phyloP scores from a whole-genome alignment of 1,140 invertebrate species.

The Ips nitidus region DNA sequence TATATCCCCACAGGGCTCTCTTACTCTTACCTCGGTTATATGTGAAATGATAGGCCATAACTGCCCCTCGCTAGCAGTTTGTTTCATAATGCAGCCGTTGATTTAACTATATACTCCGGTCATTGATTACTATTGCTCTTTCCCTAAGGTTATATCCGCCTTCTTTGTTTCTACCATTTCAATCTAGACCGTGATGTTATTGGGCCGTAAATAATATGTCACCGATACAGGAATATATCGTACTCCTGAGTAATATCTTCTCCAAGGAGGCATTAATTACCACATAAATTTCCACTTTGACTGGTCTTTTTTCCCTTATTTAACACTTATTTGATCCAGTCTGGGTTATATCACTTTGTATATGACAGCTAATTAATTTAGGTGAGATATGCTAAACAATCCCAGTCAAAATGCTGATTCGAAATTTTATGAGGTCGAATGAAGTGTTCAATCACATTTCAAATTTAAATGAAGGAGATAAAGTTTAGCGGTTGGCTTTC shows the following conservation, averaged over 20 bases:
- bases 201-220: conserved; percentile 44
- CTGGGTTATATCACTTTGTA: background rate
- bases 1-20: conserved; percentile 46
- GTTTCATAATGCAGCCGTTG: conserved; percentile 49
- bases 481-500: conserved; percentile 26
- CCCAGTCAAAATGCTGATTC: too few species aligned
- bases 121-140: conserved; percentile 47
- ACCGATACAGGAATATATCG: conserved; percentile 44
- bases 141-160: conserved; percentile 32
- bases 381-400: too few species aligned
- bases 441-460: conserved; percentile 34
- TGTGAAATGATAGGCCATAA: conserved; percentile 51
- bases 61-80: conserved; percentile 47
- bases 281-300: conserved; percentile 40
- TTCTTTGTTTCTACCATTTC: conserved; percentile 44
- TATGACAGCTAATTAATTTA: too few species aligned
- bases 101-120: conserved; percentile 48
- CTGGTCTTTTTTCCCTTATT: conserved; percentile 19
- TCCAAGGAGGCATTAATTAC: conserved; percentile 43
- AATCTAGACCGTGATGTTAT: conserved; percentile 38
- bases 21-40: conserved; percentile 46
- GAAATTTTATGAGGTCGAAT: too few species aligned
- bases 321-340: conserved; percentile 28
- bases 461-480: conserved; percentile 39
- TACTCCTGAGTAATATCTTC: conserved; percentile 40